phyloP scores from a whole-genome alignment of 2,888 invertebrate species.

The Morpho achilles region DNA sequence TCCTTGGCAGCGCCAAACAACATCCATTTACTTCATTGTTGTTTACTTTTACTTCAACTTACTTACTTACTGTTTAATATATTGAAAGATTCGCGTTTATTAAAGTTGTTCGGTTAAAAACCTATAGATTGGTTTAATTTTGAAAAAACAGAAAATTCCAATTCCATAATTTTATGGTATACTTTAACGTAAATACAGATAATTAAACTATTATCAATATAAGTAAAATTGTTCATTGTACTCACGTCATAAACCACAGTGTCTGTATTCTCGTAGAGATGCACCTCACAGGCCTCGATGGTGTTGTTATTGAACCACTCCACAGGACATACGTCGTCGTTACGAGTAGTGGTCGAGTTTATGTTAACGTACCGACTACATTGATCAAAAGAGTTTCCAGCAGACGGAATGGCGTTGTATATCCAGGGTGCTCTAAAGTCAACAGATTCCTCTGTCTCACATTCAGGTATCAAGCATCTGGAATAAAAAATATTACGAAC shows the following conservation, averaged over 20 bases:
- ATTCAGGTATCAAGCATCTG: constrained; percentile 53
- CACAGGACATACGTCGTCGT: constrained; percentile 40
- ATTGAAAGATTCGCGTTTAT: too few species aligned
- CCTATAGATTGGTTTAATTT: too few species aligned
- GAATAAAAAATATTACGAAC: constrained; percentile 2
- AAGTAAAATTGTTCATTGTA: constrained; percentile 9
- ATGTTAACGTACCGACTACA: constrained; percentile 58
- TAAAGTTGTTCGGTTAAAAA: too few species aligned
- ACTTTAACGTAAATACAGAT: too few species aligned
- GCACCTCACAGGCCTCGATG: constrained; percentile 40
- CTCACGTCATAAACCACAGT: constrained; percentile 63
- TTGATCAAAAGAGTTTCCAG: constrained; percentile 47
- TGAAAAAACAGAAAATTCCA: too few species aligned
- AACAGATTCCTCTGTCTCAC: constrained; percentile 38
- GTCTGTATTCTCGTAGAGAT: constrained; percentile 49
- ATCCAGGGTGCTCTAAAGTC: constrained; percentile 65
- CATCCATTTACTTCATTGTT: too few species aligned
- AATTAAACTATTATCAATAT: too few species aligned
- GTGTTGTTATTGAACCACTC: constrained; percentile 41
- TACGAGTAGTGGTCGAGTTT: constrained; percentile 8
- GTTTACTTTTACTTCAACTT: too few species aligned
- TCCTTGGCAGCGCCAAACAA: too few species aligned
- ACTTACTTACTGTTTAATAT: too few species aligned
- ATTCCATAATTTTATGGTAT: too few species aligned
- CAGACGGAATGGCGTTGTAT: constrained; percentile 58